Evolutionary conservation across 2,888 invertebrate genomes (phyloP), one percentile per base, ranked within the genome.

Genomic region (Limenitis camilla): DNA sequence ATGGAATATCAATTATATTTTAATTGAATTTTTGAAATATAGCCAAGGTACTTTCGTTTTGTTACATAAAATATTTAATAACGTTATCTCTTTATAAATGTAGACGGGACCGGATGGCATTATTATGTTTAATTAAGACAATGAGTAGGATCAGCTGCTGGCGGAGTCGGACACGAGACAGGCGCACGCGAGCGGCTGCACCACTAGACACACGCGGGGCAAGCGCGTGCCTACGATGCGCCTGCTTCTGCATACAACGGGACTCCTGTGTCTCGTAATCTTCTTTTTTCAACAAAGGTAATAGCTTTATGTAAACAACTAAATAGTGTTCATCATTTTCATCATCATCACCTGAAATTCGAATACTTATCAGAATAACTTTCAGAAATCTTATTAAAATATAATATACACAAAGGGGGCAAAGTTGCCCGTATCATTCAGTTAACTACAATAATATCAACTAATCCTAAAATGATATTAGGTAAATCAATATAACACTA

Each of bases 71-170:
- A 51, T 51, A 50, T 47, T 49, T 45, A 54, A 52, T 54, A 41
- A 44, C 27, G 35, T 58, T 58, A 58, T 56, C 52, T 40, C 46
- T 10, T 62, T 61, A 62, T 61, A 65, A 60, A 53, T 61, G 59
- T 59, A 67, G 68, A 63, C 59, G 63, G 61, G 64, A 59, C 49
- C 49, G 59, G 41, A 54, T 51, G 61, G 58, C 55, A 62, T 72
- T 72, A 72, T 68, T 66, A 67, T 58, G 68, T 74, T 76, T 78
- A 83, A 84, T 84, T 84, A 79, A 75, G 74, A 66, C 69, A 77
- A 71, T 53, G 54, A 60, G 54, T 54, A 64, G 71, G 69, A 76
- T 84, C 85, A 85, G 85, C 83, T 85, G 86, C 79, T 64, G 58
- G 79, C 82, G 82, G 83, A 84, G 82, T 19, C 19, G 19, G 2